These are phyloP conservation scores for Tupaia tana DNA, from an alignment of 2,113 vertebrate species.

Conservation along the genomic window DNA sequence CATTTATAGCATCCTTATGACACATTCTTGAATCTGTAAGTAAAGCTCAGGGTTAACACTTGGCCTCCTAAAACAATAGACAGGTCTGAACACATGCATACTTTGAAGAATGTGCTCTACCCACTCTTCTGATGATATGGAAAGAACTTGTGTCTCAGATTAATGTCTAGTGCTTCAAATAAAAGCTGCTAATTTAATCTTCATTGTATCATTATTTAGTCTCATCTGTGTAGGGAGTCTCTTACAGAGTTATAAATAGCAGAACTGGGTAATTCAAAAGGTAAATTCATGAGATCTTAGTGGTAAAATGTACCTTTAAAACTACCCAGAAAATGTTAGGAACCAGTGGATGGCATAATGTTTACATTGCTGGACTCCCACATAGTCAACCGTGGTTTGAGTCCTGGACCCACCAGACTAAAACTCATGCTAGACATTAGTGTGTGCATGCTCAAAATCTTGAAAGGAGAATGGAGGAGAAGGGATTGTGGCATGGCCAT, in stretches of 20 bases:
- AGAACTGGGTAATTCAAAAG: neutral
- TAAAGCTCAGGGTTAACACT: neutral
- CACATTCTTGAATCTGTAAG: neutral
- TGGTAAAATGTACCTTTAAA: neutral
- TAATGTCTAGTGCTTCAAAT: neutral
- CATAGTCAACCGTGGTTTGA: no score
- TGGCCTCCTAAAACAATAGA: neutral
- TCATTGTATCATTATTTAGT: neutral
- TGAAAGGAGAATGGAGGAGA: no score
- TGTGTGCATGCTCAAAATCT: no score
- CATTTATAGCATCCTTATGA: neutral
- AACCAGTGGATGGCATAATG: no score
- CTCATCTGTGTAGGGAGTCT: neutral
- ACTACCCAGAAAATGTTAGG: neutral
- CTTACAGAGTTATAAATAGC: neutral
- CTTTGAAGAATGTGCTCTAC: neutral
- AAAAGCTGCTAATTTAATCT: neutral
- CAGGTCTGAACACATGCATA: neutral
- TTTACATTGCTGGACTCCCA: no score
- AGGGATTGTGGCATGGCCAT: no score
- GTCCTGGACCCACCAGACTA: no score
- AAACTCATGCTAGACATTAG: no score
- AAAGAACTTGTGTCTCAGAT: neutral
- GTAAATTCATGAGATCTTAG: neutral
- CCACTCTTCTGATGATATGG: neutral